A percentile compares a stretch with the other conserved stretches of the same genome.
Evolutionary conservation across 2,797 vertebrate species (phyloP).

Genomic region (Heliangelus exortis): DNA sequence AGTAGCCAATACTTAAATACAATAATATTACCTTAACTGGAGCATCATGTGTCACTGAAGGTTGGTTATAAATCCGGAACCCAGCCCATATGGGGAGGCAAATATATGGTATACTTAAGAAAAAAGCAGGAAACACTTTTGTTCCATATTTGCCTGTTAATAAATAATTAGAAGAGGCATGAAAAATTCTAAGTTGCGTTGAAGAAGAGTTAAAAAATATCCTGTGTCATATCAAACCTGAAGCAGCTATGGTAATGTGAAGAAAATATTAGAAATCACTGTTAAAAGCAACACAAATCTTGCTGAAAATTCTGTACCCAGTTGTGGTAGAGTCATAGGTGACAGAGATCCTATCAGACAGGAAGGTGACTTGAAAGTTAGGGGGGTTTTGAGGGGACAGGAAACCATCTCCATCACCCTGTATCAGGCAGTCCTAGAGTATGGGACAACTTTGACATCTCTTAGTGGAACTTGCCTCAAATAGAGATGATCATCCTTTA

Average conservation of each 20-base stretch:
- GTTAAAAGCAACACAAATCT: not conserved
- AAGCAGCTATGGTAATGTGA: not conserved
- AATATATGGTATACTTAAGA: slow-evolving; percentile 86
- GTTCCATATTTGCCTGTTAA: slow-evolving; percentile 89
- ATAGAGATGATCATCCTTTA: not conserved
- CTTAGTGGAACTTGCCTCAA: not conserved
- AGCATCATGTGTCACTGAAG: slow-evolving; percentile 58
- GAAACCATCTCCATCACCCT: not conserved
- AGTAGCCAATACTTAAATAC: not conserved
- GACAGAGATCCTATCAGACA: not conserved
- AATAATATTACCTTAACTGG: slow-evolving; percentile 78
- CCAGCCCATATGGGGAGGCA: slow-evolving; percentile 90
- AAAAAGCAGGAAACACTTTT: slow-evolving; percentile 81
- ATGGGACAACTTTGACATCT: not conserved
- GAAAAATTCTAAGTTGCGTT: not conserved
- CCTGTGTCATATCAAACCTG: not conserved
- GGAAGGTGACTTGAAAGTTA: not conserved
- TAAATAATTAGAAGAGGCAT: not conserved
- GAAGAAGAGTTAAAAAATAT: not conserved
- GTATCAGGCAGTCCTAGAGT: not conserved
- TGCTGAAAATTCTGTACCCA: not conserved
- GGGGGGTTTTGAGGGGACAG: not conserved
- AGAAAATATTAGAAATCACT: not conserved
- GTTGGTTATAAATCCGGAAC: slow-evolving; percentile 87
- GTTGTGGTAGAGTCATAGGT: not conserved